Base-by-base conservation (phyloP, 2,888 invertebrate species). In the Alloscopus bannaensis region DNA sequence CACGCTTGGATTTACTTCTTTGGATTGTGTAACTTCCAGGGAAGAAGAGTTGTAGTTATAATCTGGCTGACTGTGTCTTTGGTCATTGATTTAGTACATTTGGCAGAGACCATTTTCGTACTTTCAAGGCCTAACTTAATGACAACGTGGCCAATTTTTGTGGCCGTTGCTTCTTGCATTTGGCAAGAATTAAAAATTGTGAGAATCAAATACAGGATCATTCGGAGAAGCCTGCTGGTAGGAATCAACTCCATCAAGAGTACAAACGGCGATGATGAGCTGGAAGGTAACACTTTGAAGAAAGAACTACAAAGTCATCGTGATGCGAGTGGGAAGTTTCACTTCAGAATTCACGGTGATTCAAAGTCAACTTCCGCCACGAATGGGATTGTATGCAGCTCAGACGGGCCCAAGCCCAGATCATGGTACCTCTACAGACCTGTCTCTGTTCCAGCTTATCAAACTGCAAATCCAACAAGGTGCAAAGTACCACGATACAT, bases 111-210 rank as follows among this genome's bases (percentile, higher is more conserved):
- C 3, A 66, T 79, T 28, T 82, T 50, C 62, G 55, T 82, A 20
- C n/a, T 82, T 4, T 82, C 82, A 2, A 70, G 42, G 26, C 82
- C 82, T 18, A 62, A 75, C 47, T 55, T 82, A 2, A 65, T 76
- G 20, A 47, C 24, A 26, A 71, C 75, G 3, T 82, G 80, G 76
- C 75, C 82, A 26, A 31, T 76, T 4, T 29, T 62, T 13, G 66
- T 71, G n/a, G 78, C 75, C 0, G 71, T 70, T 0, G 20, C 65
- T 0, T 69, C 81, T 2, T 66, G 70, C 22, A 60, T 81, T 16
- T 81, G 79, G 79, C 66, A 79, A 52, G 81, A 81, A 42, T 20
- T 79, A 22, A 81, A 81, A 26, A 81, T 81, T 24, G 31, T 81
- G 18, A n/a, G 79, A 1, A 79, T 79, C 16, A 81, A 81, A 45